Conservation (phyloP, 1,140 invertebrate species). For the Caerostris extrusa region DNA sequence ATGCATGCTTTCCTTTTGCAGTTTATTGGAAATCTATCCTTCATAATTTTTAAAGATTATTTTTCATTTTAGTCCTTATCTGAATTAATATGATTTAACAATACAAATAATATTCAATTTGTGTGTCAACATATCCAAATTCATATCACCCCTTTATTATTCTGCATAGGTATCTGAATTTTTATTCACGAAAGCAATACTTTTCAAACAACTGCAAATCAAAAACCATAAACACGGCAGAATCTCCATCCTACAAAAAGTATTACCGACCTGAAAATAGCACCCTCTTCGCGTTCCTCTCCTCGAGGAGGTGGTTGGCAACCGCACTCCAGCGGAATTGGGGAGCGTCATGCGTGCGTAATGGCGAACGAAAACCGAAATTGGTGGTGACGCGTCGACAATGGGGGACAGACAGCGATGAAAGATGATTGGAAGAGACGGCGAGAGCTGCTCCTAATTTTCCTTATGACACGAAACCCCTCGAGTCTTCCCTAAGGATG, state of each 20-base stretch:
- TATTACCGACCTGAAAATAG: not conserved
- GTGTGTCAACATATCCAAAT: no score
- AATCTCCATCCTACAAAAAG: not conserved
- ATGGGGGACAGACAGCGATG: not conserved
- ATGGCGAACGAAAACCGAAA: not conserved
- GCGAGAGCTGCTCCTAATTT: not conserved
- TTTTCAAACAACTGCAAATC: not conserved
- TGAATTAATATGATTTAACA: no score
- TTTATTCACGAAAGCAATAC: not conserved
- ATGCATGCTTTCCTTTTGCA: no score
- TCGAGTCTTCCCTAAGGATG: not conserved
- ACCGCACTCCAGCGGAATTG: not conserved
- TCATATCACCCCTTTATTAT: no score
- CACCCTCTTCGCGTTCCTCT: not conserved
- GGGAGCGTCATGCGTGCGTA: not conserved
- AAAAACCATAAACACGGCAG: not conserved
- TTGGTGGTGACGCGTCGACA: not conserved
- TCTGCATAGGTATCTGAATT: not conserved
- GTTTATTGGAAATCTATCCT: no score
- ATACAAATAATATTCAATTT: no score
- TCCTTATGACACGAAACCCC: not conserved
- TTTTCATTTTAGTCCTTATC: no score
- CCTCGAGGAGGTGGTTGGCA: not conserved
- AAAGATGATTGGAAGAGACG: constrained; percentile 3
- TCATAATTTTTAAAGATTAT: no score